A percentile compares a stretch with the other conserved stretches of the same genome.
phyloP scores from a whole-genome alignment of 2,113 vertebrate genomes.

The rabbit (Oryctolagus cuniculus) region DNA sequence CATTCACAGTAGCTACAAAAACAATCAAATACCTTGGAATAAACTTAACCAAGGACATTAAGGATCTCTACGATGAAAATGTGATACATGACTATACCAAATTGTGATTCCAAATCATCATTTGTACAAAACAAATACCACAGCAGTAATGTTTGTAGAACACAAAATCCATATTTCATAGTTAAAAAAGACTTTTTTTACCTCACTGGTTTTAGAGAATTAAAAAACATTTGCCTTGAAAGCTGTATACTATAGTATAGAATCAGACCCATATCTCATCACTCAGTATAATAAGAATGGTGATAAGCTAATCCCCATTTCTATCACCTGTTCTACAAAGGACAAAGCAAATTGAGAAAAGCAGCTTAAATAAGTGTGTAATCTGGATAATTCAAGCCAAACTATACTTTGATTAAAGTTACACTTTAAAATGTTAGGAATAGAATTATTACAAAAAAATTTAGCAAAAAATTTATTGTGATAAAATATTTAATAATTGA shows the following conservation, averaged over 20 bases:
- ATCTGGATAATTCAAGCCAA: conserved; percentile 20
- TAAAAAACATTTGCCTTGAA: conserved; percentile 12
- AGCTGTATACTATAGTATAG: not conserved
- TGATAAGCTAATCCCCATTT: not conserved
- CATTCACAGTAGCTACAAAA: no score
- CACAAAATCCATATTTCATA: not conserved
- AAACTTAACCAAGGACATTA: no score
- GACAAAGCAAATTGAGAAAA: conserved; percentile 11
- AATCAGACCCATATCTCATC: not conserved
- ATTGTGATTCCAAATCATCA: not conserved
- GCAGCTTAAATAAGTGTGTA: not conserved
- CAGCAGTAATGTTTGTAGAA: not conserved
- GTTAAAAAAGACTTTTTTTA: conserved; percentile 44
- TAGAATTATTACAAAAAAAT: conserved; percentile 43
- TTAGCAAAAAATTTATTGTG: not conserved
- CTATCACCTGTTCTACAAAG: not conserved
- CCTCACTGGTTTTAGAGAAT: not conserved
- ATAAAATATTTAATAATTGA: conserved; percentile 29
- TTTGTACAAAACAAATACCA: conserved; percentile 23
- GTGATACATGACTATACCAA: not conserved
- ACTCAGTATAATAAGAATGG: not conserved
- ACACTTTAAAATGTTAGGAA: not conserved
- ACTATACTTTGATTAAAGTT: not conserved
- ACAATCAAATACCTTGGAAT: no score
- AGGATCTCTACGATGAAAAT: no score